Percentiles rank a stretch among this genome's conserved stretches.
These are phyloP conservation scores for Drosophila kohkoa DNA, from an alignment of 1,140 invertebrate species.

Conservation along the genomic window DNA sequence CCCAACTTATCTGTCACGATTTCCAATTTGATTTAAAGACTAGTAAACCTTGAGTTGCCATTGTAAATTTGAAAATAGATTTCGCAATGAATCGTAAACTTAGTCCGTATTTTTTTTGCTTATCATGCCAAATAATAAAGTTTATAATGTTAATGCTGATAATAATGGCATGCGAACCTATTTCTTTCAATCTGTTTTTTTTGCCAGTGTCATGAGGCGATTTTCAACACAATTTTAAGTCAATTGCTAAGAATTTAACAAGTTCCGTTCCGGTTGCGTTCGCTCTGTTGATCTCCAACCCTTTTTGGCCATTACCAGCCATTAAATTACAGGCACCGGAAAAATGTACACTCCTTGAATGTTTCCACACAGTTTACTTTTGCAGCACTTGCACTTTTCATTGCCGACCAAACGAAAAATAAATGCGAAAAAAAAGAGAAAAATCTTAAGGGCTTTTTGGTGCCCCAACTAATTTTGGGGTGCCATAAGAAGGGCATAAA, in stretches of 20 bases:
- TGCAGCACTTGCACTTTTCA: conserved; percentile 75
- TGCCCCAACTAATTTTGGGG: conserved; percentile 14
- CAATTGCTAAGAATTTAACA: conserved; percentile 5
- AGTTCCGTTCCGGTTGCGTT: conserved; percentile 6
- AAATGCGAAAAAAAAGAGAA: background rate
- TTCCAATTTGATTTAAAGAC: background rate
- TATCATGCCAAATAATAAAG: conserved; percentile 18
- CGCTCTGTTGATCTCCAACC: conserved; percentile 24
- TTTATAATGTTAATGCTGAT: conserved; percentile 31
- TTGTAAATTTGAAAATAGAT: conserved; percentile 21
- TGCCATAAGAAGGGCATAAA: conserved; percentile 55
- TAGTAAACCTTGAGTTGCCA: background rate
- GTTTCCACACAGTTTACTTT: conserved; percentile 77
- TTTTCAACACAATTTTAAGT: conserved; percentile 7
- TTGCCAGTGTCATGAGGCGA: background rate
- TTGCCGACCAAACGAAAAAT: conserved; percentile 17
- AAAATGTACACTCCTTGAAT: conserved; percentile 71
- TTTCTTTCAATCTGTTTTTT: background rate
- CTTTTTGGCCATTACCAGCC: conserved; percentile 31
- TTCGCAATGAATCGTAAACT: conserved; percentile 4
- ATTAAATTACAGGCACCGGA: conserved; percentile 47
- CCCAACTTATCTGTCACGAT: background rate
- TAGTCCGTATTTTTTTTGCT: background rate
- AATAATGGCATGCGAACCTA: background rate
- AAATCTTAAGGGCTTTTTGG: background rate